phyloP scores from a whole-genome alignment of 2,797 vertebrate species.

The Sylvilagus floridanus region DNA sequence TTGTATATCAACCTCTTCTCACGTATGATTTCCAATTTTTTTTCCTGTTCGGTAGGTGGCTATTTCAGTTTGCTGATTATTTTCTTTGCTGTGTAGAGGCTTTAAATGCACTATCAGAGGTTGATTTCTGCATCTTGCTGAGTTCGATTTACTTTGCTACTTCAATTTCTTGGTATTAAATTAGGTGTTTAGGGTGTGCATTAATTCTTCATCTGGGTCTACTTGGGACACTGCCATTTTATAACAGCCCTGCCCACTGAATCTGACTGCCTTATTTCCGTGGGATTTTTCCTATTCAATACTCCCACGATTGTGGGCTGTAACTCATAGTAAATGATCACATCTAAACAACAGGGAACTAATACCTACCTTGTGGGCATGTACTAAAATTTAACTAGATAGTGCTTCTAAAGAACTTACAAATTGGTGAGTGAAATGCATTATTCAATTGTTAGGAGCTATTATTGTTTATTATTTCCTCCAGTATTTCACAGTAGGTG shows the following conservation, averaged over 20 bases:
- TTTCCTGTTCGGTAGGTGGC: background rate
- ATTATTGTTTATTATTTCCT: conserved; percentile 68
- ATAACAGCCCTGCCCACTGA: background rate
- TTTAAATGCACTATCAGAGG: background rate
- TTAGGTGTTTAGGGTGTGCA: background rate
- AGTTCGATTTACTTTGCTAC: background rate
- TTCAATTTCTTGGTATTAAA: conserved; percentile 20
- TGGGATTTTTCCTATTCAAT: conserved; percentile 46
- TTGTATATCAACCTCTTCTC: background rate
- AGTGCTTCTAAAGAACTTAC: conserved; percentile 63
- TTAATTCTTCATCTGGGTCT: conserved; percentile 55
- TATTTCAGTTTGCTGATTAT: background rate
- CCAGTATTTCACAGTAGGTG: conserved; percentile 45
- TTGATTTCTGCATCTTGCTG: conserved; percentile 5
- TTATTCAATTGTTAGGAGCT: conserved; percentile 66
- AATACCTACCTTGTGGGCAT: conserved; percentile 55
- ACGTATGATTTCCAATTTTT: background rate
- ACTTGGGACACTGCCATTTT: background rate
- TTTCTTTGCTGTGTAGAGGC: background rate
- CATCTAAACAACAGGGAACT: conserved; percentile 13
- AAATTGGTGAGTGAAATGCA: conserved; percentile 57
- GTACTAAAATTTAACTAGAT: conserved; percentile 70
- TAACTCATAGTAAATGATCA: conserved; percentile 50
- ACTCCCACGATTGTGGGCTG: background rate
- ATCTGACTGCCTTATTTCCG: background rate